phyloP scores from a whole-genome alignment of 2,797 vertebrate species.

The Tenualosa thibaudeaui region DNA sequence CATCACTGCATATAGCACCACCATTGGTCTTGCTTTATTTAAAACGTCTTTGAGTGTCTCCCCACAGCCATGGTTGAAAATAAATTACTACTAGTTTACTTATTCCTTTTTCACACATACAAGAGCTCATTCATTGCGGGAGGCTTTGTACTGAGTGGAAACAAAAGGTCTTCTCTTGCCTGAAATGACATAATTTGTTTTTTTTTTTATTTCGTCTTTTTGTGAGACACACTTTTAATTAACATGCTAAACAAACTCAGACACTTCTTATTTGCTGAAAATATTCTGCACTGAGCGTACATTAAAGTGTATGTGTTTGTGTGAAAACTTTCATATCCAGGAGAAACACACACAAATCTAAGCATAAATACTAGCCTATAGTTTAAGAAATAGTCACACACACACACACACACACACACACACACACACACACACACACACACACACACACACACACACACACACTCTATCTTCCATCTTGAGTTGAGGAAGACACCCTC shows the following conservation, averaged over 20 bases:
- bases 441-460: background rate
- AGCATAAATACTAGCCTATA: background rate
- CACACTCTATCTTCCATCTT: background rate
- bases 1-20: background rate
- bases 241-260: background rate
- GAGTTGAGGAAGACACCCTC: background rate
- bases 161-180: background rate
- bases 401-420: background rate
- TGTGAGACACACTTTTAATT: background rate
- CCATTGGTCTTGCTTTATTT: slow-evolving; percentile 41
- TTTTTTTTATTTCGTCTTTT: background rate
- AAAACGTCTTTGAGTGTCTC: slow-evolving; percentile 22
- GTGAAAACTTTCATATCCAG: background rate
- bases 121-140: slow-evolving; percentile 15
- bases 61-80: background rate
- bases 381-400: background rate
- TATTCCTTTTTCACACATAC: slow-evolving; percentile 5
- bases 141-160: background rate
- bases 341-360: background rate
- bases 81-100: slow-evolving; percentile 25
- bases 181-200: background rate
- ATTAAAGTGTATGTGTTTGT: background rate
- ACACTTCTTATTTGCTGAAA: background rate
- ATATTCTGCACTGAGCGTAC: background rate
- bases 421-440: background rate